phyloP scores from a whole-genome alignment of 2,113 vertebrate species.

The Elephantulus edwardii region DNA sequence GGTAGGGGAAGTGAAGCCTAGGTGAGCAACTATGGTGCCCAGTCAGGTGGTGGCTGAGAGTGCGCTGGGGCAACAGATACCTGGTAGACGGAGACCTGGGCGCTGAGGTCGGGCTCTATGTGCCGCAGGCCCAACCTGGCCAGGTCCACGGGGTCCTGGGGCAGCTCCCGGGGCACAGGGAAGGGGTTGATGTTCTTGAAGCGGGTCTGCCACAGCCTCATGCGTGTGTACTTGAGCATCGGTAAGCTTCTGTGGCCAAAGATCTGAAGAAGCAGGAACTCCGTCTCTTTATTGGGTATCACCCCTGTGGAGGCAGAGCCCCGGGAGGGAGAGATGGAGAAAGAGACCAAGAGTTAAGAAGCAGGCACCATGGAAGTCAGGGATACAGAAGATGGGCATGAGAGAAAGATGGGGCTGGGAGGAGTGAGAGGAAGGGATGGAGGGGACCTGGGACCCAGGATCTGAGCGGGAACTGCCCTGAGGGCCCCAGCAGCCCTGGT shows the following conservation, averaged over 20 bases:
- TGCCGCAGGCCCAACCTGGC: constrained; percentile 86
- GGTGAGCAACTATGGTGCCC: no score
- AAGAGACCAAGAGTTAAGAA: background rate
- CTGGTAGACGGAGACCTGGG: constrained; percentile 88
- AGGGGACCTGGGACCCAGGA: background rate
- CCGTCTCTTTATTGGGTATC: constrained; percentile 88
- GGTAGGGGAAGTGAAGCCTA: background rate
- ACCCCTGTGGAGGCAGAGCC: constrained; percentile 82
- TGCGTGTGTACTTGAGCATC: constrained; percentile 89
- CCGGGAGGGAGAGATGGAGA: background rate
- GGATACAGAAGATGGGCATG: background rate
- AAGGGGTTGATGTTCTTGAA: constrained; percentile 89
- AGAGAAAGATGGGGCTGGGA: background rate
- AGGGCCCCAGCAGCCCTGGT: no score
- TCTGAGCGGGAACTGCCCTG: no score
- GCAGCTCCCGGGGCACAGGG: constrained; percentile 85
- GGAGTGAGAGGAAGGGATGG: background rate
- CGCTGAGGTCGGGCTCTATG: constrained; percentile 86
- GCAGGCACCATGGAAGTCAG: no score
- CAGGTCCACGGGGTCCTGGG: constrained; percentile 87
- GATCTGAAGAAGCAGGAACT: constrained; percentile 89
- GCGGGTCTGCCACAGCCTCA: constrained; percentile 92
- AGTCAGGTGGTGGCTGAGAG: no score
- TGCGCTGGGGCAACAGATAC: constrained; percentile 66
- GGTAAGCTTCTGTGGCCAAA: constrained; percentile 91